phyloP scores from a whole-genome alignment of 2,797 vertebrate genomes.

The Chrysocyon brachyurus region DNA sequence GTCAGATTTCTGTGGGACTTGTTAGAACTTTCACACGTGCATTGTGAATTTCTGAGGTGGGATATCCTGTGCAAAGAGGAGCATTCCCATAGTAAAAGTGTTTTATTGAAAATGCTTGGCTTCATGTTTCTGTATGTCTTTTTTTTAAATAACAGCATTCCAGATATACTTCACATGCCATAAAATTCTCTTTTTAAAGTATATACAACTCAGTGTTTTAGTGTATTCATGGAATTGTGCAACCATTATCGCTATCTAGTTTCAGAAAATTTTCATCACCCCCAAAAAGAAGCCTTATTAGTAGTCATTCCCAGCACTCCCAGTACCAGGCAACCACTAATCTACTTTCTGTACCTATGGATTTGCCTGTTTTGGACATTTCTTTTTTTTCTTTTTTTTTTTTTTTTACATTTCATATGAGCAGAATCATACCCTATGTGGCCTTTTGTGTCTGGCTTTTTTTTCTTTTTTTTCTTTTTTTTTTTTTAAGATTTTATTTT shows the following conservation, averaged over 20 bases:
- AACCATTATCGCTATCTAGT: background rate
- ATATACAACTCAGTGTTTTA: background rate
- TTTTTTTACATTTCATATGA: background rate
- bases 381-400: background rate
- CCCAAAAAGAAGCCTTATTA: background rate
- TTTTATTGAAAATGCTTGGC: conserved; percentile 5
- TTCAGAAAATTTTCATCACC: background rate
- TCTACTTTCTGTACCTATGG: background rate
- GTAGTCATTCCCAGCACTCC: background rate
- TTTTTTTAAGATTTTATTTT: too few species aligned
- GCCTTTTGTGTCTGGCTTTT: background rate
- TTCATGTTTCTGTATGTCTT: background rate
- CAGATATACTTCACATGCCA: background rate
- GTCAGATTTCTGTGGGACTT: background rate
- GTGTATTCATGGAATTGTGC: background rate
- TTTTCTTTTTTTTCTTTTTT: background rate
- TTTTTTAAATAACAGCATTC: background rate
- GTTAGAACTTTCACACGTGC: background rate
- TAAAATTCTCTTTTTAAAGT: background rate
- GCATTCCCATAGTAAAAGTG: background rate
- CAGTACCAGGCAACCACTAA: background rate
- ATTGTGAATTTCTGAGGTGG: background rate
- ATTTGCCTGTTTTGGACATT: background rate
- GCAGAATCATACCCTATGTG: background rate
- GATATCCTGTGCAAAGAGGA: background rate